Evolutionary conservation across 2,888 invertebrate species (phyloP), one percentile per base, ranked within the genome.

Genomic region (Dynastes grantii): DNA sequence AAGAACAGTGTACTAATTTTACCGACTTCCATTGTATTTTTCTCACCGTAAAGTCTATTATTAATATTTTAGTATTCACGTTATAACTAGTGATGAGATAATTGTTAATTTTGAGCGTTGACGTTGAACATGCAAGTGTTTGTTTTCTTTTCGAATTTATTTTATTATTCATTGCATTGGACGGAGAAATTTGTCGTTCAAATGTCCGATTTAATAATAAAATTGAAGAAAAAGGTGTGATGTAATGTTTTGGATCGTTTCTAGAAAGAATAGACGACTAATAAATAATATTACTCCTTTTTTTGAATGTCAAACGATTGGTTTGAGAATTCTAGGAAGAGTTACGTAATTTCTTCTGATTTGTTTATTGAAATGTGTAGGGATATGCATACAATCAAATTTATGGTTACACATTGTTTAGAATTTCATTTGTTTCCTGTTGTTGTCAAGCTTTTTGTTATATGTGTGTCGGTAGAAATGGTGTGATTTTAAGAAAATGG

Each of bases 291-390:
- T 5, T 1, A 27, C 22, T 29, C 49, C 2, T 49, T 68, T 8
- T 68, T 16, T 6, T 58, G 5, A n/a, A 71, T 49, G 16, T 16
- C 13, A 13, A 13, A 13, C 27, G 68, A 27, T 8, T 13, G 45
- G 8, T 45, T 22, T 61, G 13, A 9, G 27, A 63, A 61, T 75
- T 75, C 61, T 22, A 27, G 6, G 45, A 73, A 58, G 37, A 6
- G 16, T 61, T 61, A 61, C 61, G 61, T 63, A 29, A 75, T 63
- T 75, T 75, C 45, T 75, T 61, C 27, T 61, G 40, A 75, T 75
- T 75, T 22, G 32, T 32, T 45, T 45, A 8, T 45, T 37, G 32
- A 5, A 37, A 37, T 5, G 32, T 37, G 2, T 37, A 37, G 32
- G 32, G 45, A 11, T 1, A 45, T 9, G 11, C 2, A 45, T 45